Evolutionary conservation across 2,888 invertebrate species (phyloP).

Genomic region (Acleris literana): DNA sequence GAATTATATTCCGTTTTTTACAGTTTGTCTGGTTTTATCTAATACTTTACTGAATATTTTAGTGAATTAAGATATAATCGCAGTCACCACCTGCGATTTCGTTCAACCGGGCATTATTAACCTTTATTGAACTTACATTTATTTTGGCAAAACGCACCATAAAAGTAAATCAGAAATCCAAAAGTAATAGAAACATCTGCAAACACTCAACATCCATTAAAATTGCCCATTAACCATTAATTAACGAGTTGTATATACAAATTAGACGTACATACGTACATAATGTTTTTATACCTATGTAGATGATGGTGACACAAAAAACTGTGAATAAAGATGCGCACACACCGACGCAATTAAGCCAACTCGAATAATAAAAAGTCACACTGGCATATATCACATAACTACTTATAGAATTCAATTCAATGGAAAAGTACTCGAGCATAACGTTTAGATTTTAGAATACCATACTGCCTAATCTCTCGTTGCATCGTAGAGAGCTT

Average conservation of each 20-base stretch:
- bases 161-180: slow-evolving; percentile 1
- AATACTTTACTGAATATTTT: too few relatives aligned
- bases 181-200: neutral
- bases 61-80: too few relatives aligned
- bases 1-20: too few relatives aligned
- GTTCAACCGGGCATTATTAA: neutral
- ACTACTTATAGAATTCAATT: slow-evolving; percentile 74
- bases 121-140: neutral
- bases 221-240: slow-evolving; percentile 46
- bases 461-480: neutral
- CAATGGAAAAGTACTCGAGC: slow-evolving; percentile 50
- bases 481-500: neutral
- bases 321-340: slow-evolving; percentile 38
- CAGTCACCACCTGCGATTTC: too few relatives aligned
- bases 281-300: slow-evolving; percentile 14
- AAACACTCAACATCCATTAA: slow-evolving; percentile 39
- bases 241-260: slow-evolving; percentile 49
- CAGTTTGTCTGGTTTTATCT: too few relatives aligned
- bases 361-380: slow-evolving; percentile 76
- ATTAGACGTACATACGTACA: slow-evolving; percentile 38
- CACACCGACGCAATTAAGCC: slow-evolving; percentile 69
- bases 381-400: slow-evolving; percentile 76
- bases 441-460: neutral
- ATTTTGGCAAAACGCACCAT: neutral
- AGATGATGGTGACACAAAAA: slow-evolving; percentile 35